Evolutionary conservation across 2,113 vertebrate species (phyloP), one percentile per base, ranked within the genome.

Genomic region (Daubentonia madagascariensis): DNA sequence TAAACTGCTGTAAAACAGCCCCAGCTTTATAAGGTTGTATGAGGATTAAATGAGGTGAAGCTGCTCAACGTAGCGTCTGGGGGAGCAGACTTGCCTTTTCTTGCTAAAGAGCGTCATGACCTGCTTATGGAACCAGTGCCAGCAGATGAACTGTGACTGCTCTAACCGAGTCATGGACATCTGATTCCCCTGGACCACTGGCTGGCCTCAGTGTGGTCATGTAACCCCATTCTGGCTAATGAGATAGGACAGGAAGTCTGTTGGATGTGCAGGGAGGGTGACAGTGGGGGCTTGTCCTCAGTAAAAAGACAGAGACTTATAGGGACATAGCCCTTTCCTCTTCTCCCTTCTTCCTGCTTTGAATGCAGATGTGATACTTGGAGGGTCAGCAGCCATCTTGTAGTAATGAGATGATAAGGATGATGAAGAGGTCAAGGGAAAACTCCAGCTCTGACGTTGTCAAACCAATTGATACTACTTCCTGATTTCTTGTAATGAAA

Each of bases 401-500:
- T 17, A 72, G 57, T 94, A 50, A 95, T 18, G 87, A 96, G 83
- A 90, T 25, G 17, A n/a, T 18, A 30, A 35, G 12, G 2, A 30
- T 32, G 50, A 20, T 2, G 12, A 48, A 8, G 59, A 91, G 25
- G 11, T 54, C n/a, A 85, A 61, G 70, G 45, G 35, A 86, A 50
- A 75, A 75, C 25, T 35, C n/a, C 89, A 65, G 85, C 48, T 23
- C 68, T 57, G 78, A 67, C 23, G 4, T 9, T 16, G 28, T 75
- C 35, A 35, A 22, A 35, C 18, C 10, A 37, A 18, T 13, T 14
- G 23, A 23, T 30, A 13, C 63, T 23, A 8, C 18, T 28, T 79
- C 67, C 23, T 22, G 25, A 28, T 68, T 97, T 93, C 70, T 79
- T 59, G 32, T 54, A 59, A 52, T 48, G 48, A 48, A 93, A 80